These are phyloP conservation scores for Microcebus tavaratra DNA, from an alignment of 2,113 vertebrate genomes.

Conservation along the genomic window DNA sequence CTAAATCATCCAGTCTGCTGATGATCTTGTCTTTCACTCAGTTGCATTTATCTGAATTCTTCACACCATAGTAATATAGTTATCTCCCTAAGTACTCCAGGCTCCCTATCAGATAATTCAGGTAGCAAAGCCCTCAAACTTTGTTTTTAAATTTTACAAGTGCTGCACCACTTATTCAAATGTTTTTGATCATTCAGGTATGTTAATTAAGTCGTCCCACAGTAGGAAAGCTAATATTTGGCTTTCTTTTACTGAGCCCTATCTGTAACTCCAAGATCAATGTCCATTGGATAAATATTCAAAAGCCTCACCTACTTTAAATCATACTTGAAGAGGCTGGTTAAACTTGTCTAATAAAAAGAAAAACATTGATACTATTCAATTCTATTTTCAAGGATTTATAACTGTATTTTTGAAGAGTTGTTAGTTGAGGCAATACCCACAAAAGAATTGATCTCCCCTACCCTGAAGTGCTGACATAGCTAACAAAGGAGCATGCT, in stretches of 20 bases:
- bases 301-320: neutral
- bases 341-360: neutral
- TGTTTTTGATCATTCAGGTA: constrained; percentile 22
- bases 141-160: neutral
- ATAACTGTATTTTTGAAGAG: neutral
- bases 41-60: neutral
- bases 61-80: constrained; percentile 1
- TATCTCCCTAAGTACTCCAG: constrained; percentile 8
- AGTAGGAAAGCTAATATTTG: neutral
- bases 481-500: neutral
- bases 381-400: neutral
- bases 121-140: neutral
- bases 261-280: neutral
- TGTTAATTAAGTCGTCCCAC: neutral
- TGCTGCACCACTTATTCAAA: neutral
- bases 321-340: neutral
- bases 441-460: neutral
- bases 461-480: neutral
- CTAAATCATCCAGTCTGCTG: neutral
- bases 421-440: neutral
- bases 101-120: constrained; percentile 1
- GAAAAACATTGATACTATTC: neutral
- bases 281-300: neutral
- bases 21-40: neutral
- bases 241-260: neutral